Base-by-base conservation (phyloP, 2,888 invertebrate genomes). In the Zele albiditarsus region DNA sequence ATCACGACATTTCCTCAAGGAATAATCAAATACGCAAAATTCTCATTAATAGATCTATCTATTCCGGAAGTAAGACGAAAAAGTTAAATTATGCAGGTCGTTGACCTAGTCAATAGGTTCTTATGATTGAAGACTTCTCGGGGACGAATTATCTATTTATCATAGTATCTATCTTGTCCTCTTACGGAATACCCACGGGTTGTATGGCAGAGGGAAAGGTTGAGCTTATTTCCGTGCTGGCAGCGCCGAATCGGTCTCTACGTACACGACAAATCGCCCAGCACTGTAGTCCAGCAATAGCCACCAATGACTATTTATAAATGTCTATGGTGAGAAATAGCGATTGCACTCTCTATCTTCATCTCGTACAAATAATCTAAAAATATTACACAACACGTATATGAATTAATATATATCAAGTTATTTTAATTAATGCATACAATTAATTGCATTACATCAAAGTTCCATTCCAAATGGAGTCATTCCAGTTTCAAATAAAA, bases 241-340 rank as follows among this genome's bases (percentile, higher is more conserved):
- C 82, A 77, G 74, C 73, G 78, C 75, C 77, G 73, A 80, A 81
- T 80, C 80, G 77, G 79, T 73, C 77, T 75, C 75, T 77, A 77
- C 73, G 75, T 80, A 79, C 73, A 77, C 78, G 79, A 77, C 78
- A 79, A 76, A 73, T 76, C 77, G 77, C 74, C 75, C 76, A 78
- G 77, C 75, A 78, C 71, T 80, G 78, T 77, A 76, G 79, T 80
- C 81, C 81, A 80, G 80, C 78, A 82, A 83, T 81, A 82, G 80
- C 79, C 49, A 76, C 77, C 65, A 46, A 68, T 23, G 67, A 70
- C 79, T 82, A 82, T 81, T 80, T 80, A 78, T 81, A 80, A 63
- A 60, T 65, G 76, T 63, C 77, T 77, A 80, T 80, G 77, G 80
- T 79, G 79, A 80, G 73, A 80, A 80, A 80, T 79, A 79, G 75